Evolutionary conservation across 37 sponge, comb jelly and placozoan genomes (phyloP).

Genomic region (Axinella damicornis): DNA sequence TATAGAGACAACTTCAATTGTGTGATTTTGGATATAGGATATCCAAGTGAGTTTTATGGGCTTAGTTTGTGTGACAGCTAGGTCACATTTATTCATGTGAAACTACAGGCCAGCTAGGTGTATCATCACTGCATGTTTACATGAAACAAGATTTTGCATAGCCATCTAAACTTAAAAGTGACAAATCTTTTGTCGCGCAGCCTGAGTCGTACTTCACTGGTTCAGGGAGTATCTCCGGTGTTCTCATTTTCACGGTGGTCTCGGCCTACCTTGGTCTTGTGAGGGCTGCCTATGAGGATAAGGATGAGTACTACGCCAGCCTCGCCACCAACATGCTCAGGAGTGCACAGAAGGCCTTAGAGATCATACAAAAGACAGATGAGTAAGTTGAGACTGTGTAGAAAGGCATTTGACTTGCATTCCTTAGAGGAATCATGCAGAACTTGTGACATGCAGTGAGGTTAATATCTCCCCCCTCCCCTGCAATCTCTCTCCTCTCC

Average conservation of each 20-base stretch:
- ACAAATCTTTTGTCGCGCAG: neutral
- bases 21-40: no score
- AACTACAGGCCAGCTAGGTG: no score
- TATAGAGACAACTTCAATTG: no score
- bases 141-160: no score
- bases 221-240: conserved; percentile 72
- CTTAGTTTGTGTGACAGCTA: no score
- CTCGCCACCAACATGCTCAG: conserved; percentile 73
- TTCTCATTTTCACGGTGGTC: conserved; percentile 67
- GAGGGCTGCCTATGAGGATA: conserved; percentile 84
- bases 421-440: no score
- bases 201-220: conserved; percentile 68
- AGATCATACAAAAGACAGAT: conserved; percentile 67
- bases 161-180: no score
- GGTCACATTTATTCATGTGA: no score
- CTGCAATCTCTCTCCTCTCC: conserved; percentile 16
- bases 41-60: no score
- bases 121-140: no score
- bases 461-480: conserved; percentile 11
- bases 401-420: no score
- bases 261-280: conserved; percentile 78
- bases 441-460: no score
- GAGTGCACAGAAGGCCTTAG: conserved; percentile 65
- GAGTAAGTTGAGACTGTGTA: conserved; percentile 51
- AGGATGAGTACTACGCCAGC: conserved; percentile 72